Evolutionary conservation across 2,888 invertebrate species (phyloP).

Genomic region (Ramazzottius varieornatus): DNA sequence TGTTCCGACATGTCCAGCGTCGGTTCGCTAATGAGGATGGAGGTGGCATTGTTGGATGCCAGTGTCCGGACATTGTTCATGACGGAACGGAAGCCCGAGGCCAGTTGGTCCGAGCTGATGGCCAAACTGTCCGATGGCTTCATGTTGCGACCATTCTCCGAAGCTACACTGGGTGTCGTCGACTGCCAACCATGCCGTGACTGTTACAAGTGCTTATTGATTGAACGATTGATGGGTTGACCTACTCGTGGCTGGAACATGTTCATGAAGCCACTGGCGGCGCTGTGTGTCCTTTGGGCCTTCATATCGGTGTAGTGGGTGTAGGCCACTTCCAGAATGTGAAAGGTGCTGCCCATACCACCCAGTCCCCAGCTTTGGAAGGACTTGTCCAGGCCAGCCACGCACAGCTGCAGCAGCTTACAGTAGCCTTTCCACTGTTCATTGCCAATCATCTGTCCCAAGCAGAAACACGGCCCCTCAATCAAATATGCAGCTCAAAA

Average conservation of each 20-base stretch:
- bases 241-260: background rate
- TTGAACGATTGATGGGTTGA: too few species aligned
- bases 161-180: background rate
- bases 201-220: too few species aligned
- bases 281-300: background rate
- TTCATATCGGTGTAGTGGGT: conserved; percentile 54
- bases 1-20: background rate
- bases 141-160: background rate
- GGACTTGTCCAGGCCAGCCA: conserved; percentile 67
- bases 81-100: conserved; percentile 4
- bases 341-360: conserved; percentile 79
- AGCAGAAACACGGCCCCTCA: too few species aligned
- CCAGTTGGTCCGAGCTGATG: conserved; percentile 9
- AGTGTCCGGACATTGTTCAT: conserved; percentile 1
- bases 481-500: conserved; percentile 5
- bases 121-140: background rate
- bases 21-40: background rate
- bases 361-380: conserved; percentile 76
- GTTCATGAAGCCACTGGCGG: background rate
- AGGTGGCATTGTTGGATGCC: conserved; percentile 1
- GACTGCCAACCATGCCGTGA: too few species aligned
- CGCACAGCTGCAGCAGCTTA: conserved; percentile 61
- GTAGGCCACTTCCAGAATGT: conserved; percentile 87
- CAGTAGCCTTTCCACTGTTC: conserved; percentile 87
- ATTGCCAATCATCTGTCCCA: conserved; percentile 59